Conservation (phyloP, 2,797 vertebrate species). For the Orestias chungarensis region DNA sequence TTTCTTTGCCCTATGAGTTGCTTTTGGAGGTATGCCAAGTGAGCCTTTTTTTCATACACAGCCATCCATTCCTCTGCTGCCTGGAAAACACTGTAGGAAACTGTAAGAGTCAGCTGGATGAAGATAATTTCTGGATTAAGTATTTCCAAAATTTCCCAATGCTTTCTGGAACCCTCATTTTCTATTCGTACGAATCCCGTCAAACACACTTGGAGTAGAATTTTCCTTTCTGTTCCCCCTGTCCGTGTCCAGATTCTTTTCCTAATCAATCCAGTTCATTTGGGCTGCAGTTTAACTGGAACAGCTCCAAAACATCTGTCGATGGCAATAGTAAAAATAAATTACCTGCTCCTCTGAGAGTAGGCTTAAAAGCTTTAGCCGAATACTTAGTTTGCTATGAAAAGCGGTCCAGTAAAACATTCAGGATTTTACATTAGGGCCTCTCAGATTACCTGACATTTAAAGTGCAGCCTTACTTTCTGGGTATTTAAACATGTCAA, state of each 20-base stretch:
- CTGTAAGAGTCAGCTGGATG: slow-evolving; percentile 48
- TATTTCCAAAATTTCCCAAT: slow-evolving; percentile 66
- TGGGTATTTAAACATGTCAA: slow-evolving; percentile 43
- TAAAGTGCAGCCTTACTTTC: slow-evolving; percentile 46
- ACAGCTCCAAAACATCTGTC: slow-evolving; percentile 58
- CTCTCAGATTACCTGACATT: slow-evolving; percentile 61
- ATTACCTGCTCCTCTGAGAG: slow-evolving; percentile 54
- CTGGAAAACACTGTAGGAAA: slow-evolving; percentile 43
- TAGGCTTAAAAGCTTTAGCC: slow-evolving; percentile 51
- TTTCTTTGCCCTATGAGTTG: slow-evolving; percentile 73
- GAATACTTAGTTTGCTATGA: slow-evolving; percentile 53
- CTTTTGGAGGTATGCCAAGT: slow-evolving; percentile 70
- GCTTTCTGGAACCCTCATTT: slow-evolving; percentile 45
- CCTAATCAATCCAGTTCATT: slow-evolving; percentile 62
- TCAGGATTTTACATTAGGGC: slow-evolving; percentile 42
- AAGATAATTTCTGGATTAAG: slow-evolving; percentile 65
- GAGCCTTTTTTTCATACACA: slow-evolving; percentile 69
- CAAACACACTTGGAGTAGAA: slow-evolving; percentile 61
- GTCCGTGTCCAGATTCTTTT: slow-evolving; percentile 63
- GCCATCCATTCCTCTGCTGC: slow-evolving; percentile 50
- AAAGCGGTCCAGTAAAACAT: slow-evolving; percentile 55
- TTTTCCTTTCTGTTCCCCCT: slow-evolving; percentile 18
- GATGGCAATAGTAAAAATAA: slow-evolving; percentile 69
- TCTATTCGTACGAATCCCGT: slow-evolving; percentile 50
- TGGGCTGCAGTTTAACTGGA: slow-evolving; percentile 54